A percentile compares a stretch with the other conserved stretches of the same genome.
These are phyloP conservation scores for Trichoplusia ni DNA, from an alignment of 1,140 invertebrate genomes.

Conservation along the genomic window DNA sequence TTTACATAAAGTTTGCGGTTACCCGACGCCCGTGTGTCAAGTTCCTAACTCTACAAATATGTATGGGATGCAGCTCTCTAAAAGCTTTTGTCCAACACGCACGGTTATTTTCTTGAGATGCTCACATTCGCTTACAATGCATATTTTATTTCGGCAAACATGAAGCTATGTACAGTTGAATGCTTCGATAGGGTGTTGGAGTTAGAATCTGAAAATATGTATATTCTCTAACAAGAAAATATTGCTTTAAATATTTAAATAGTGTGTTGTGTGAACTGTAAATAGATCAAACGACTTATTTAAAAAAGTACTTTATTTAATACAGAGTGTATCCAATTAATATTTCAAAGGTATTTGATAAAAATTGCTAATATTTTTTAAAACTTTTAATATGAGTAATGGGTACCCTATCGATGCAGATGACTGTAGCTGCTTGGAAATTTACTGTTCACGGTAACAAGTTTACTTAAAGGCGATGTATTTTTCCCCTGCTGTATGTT, in stretches of 20 bases:
- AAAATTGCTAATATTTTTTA: too few species aligned
- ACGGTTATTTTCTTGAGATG: conserved; percentile 50
- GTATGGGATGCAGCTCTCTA: conserved; percentile 46
- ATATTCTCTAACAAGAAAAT: too few species aligned
- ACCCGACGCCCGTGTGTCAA: conserved; percentile 13
- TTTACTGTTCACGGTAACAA: conserved; percentile 13
- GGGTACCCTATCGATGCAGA: too few species aligned
- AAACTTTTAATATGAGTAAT: not conserved
- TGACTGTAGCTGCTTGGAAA: conserved; percentile 8
- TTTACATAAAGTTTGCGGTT: conserved; percentile 9
- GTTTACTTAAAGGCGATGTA: conserved; percentile 9
- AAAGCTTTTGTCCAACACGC: conserved; percentile 59
- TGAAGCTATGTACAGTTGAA: not conserved
- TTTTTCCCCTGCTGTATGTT: too few species aligned
- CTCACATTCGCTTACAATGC: conserved; percentile 47
- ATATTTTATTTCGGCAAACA: conserved; percentile 37
- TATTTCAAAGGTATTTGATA: too few species aligned
- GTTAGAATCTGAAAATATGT: not conserved
- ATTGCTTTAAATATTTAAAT: too few species aligned
- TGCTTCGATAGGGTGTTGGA: not conserved
- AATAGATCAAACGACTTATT: too few species aligned
- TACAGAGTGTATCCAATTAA: too few species aligned
- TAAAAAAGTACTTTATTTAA: too few species aligned
- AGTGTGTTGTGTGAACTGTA: too few species aligned
- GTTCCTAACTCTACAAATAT: conserved; percentile 29